A percentile compares a stretch with the other conserved stretches of the same genome.
These are phyloP conservation scores for Zaprionus obscuricornis DNA, from an alignment of 2,888 invertebrate species.

Conservation along the genomic window DNA sequence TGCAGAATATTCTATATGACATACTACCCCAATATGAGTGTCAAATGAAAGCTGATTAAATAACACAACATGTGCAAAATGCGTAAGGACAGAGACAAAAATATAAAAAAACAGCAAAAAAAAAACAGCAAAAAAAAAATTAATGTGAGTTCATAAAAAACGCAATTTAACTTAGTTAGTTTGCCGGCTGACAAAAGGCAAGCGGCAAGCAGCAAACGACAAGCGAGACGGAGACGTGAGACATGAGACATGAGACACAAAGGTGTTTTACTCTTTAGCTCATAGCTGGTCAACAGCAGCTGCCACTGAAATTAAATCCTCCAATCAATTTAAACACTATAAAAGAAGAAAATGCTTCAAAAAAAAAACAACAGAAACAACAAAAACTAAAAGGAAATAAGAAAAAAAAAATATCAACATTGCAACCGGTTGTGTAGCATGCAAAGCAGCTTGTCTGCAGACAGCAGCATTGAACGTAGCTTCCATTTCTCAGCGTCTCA, in stretches of 20 bases:
- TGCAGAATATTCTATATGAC: background rate
- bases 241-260: too few species aligned
- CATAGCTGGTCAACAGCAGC: conserved; percentile 54
- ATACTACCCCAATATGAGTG: conserved; percentile 15
- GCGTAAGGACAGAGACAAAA: background rate
- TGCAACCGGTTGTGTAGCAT: conserved; percentile 76
- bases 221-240: too few species aligned
- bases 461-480: conserved; percentile 15
- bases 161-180: conserved; percentile 53
- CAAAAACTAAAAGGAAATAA: conserved; percentile 6
- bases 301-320: conserved; percentile 77
- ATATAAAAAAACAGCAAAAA: background rate
- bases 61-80: conserved; percentile 61
- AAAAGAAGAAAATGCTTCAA: conserved; percentile 13
- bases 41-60: conserved; percentile 16
- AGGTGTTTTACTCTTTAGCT: conserved; percentile 48
- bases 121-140: background rate
- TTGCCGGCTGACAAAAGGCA: conserved; percentile 37
- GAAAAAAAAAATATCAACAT: conserved; percentile 46
- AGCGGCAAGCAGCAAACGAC: too few species aligned
- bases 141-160: conserved; percentile 20
- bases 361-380: conserved; percentile 8
- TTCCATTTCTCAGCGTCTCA: background rate
- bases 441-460: conserved; percentile 57
- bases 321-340: conserved; percentile 72